A percentile compares a stretch with the other conserved stretches of the same genome.
These are phyloP conservation scores for Acrobeloides nanus DNA, from an alignment of 2,888 invertebrate genomes.

Conservation along the genomic window DNA sequence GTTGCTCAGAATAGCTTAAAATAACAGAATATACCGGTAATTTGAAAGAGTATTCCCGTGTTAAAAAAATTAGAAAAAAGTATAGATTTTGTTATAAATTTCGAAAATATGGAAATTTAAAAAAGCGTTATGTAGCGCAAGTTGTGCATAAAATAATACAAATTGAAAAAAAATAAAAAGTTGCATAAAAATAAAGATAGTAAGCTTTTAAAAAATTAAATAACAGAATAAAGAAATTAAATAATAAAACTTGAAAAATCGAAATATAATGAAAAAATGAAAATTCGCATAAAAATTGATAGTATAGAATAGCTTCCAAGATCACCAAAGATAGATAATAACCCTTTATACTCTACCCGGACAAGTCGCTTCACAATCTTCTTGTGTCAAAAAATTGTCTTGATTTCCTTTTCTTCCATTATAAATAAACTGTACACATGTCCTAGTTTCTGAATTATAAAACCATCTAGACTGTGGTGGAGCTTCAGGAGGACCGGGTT, in stretches of 20 bases:
- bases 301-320: too few species aligned
- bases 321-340: too few species aligned
- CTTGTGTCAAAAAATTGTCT: slow-evolving; percentile 37
- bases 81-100: slow-evolving; percentile 6
- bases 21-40: too few species aligned
- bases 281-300: slow-evolving; percentile 6
- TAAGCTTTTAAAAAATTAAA: background rate
- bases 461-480: slow-evolving; percentile 36
- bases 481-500: too few species aligned
- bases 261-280: slow-evolving; percentile 4
- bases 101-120: background rate
- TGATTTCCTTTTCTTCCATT: slow-evolving; percentile 43
- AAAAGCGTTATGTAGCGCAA: background rate
- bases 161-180: slow-evolving; percentile 2
- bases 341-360: slow-evolving; percentile 27
- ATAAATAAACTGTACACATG: slow-evolving; percentile 43
- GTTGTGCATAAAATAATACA: background rate
- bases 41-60: too few species aligned
- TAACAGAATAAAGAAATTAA: background rate
- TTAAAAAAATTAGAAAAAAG: slow-evolving; percentile 5
- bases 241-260: background rate
- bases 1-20: too few species aligned
- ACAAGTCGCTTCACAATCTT: slow-evolving; percentile 43
- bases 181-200: slow-evolving; percentile 10
- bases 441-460: slow-evolving; percentile 30